These are phyloP conservation scores for Bilobella aurantiaca DNA, from an alignment of 1,140 invertebrate genomes.

Conservation along the genomic window DNA sequence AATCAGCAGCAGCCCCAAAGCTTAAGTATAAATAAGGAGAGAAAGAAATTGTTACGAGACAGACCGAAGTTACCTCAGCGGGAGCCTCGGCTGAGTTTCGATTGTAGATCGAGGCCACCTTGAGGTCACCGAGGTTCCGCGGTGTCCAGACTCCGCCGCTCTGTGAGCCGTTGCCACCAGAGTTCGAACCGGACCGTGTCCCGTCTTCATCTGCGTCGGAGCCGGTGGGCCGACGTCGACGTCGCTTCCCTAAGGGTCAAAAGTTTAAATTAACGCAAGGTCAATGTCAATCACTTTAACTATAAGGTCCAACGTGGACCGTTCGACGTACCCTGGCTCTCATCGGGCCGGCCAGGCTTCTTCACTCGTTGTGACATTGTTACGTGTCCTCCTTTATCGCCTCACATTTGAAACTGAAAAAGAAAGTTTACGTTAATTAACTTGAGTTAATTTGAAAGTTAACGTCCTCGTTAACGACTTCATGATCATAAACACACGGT, in stretches of 20 bases:
- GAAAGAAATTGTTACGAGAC: conserved; percentile 13
- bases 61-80: conserved; percentile 51
- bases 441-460: neutral
- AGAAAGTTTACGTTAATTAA: neutral
- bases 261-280: conserved; percentile 23
- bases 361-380: conserved; percentile 61
- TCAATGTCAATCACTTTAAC: neutral
- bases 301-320: neutral
- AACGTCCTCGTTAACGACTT: no score
- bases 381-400: conserved; percentile 8
- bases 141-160: conserved; percentile 67
- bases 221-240: conserved; percentile 49
- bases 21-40: conserved; percentile 45
- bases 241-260: no score
- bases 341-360: conserved; percentile 38
- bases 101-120: conserved; percentile 79
- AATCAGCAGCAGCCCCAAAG: neutral
- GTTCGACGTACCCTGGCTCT: conserved; percentile 47
- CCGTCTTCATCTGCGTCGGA: conserved; percentile 49
- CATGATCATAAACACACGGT: no score
- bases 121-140: conserved; percentile 68
- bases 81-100: conserved; percentile 76
- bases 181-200: conserved; percentile 38
- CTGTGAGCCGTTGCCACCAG: conserved; percentile 50
- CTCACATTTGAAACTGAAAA: neutral